Evolutionary conservation across 2,888 invertebrate species (phyloP), one percentile per base, ranked within the genome.

Genomic region (Aspidapion aeneum): DNA sequence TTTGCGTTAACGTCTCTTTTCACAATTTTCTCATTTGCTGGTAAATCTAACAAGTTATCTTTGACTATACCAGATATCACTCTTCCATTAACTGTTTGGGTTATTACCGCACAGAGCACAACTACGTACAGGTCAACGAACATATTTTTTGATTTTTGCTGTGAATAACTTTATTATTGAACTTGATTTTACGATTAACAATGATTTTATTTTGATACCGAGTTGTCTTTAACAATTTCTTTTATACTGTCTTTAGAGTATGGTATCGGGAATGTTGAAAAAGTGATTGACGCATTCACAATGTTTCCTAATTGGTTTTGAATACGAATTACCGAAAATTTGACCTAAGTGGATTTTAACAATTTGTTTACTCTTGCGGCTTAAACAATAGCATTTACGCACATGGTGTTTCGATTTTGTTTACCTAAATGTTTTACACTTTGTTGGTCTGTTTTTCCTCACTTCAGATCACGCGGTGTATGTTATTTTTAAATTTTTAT

Each of bases 11-110:
- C 49, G 18, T 66, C 66, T 22, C 66, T 57, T 61, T 66, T 66
- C 18, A 52, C 20, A 19, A 66, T 66, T 57, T 61, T 66, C 21
- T 66, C 66, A 48, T 64, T 62, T 1, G 66, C 60, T 19, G 66
- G 66, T 12, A 66, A 57, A 18, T 64, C 66, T 7, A 66, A 57
- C n/a, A 21, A 57, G 19, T 17, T 56, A 3, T 66, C 64, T 35
- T 61, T 54, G 3, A 17, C 19, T 17, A 52, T 52, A 18, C 52
- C 52, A n/a, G 52, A 17, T 3, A 35, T 35, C 5, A 52, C 17
- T n/a, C 52, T 52, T 19, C 18, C 52, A 52, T 5, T 19, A n/a
- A 52, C 19, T 52, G 5, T 5, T n/a, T 7, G 3, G 7, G 3
- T 19, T 5, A 19, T 52, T 19, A 19, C 7, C 7, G n/a, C 52